Evolutionary conservation across 1,140 invertebrate genomes (phyloP).

Genomic region (Atta cephalotes): DNA sequence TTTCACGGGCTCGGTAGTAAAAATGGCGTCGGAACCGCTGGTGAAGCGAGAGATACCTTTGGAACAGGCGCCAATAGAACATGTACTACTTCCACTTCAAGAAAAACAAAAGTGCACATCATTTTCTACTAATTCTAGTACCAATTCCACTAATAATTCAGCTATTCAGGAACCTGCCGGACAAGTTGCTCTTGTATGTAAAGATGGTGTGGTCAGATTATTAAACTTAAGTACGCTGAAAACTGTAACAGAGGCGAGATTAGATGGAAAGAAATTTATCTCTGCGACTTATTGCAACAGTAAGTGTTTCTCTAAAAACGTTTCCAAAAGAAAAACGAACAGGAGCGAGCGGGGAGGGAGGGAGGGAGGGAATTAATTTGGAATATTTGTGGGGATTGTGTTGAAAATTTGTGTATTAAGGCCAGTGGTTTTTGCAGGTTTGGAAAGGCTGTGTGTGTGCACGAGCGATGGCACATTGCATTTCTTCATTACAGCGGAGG

Average conservation of each 20-base stretch:
- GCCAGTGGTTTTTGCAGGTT: conserved; percentile 84
- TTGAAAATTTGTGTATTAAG: background rate
- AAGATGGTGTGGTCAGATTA: conserved; percentile 90
- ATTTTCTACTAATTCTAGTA: conserved; percentile 45
- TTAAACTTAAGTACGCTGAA: conserved; percentile 89
- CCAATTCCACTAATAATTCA: conserved; percentile 52
- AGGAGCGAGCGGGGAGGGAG: background rate
- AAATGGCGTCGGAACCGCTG: conserved; percentile 88
- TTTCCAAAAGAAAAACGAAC: background rate
- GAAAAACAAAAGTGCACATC: conserved; percentile 78
- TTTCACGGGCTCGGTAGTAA: conserved; percentile 86
- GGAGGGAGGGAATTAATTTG: background rate
- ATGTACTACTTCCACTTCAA: conserved; percentile 89
- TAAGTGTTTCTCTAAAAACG: conserved; percentile 76
- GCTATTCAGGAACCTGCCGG: conserved; percentile 77
- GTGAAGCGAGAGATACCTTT: conserved; percentile 88
- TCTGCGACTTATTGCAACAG: conserved; percentile 92
- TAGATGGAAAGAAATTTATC: conserved; percentile 90
- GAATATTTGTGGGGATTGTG: background rate
- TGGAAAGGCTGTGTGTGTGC: conserved; percentile 94
- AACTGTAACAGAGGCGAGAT: conserved; percentile 88
- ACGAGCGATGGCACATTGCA: conserved; percentile 92
- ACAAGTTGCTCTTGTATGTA: conserved; percentile 88
- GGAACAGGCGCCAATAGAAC: conserved; percentile 89
- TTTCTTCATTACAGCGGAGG: conserved; percentile 92